Evolutionary conservation across 2,888 invertebrate species (phyloP), one percentile per base, ranked within the genome.

Genomic region (Scaptomyza cyrtandrae): DNA sequence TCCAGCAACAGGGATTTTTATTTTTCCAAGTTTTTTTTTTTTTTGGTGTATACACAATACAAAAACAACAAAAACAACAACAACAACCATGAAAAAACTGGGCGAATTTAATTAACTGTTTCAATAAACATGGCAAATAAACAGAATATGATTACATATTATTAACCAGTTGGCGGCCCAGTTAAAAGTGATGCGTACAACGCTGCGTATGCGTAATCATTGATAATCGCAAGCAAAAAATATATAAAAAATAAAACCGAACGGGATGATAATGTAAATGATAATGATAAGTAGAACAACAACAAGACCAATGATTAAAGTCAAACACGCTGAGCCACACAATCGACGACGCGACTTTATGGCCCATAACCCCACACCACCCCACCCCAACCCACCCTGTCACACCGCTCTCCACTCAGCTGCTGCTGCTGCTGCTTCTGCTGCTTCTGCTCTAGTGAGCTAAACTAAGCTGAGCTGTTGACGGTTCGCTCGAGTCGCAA

Each of bases 51-150:
- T 24, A 24, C 24, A 24, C 24, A 24, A 24, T 24, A 3, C 24
- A 24, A 24, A 24, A 24, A 2, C 27, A 29, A 5, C 5, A 29
- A 29, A 1, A 29, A 29, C 27, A 29, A 29, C 27, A 29, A 29
- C 27, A 29, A 29, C 3, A 29, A 6, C 27, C 10, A 33, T 1
- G 10, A 33, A 33, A 10, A 10, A 33, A 33, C 29, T 6, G 29
- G 29, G 29, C 7, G 29, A 29, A 29, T 33, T 86, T 88, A 85
- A 83, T 83, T 83, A 83, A 77, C 83, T 71, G 44, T 77, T 69
- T 86, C 88, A 79, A 88, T 85, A 87, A 63, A 59, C 74, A 54
- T 41, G 66, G 45, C 53, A 63, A 63, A 63, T 64, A 63, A 64
- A 64, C 65, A 71, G 57, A 62, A 75, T 62, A 49, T 43, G 9